These are phyloP conservation scores for Steinernema feltiae DNA, from an alignment of 1,140 invertebrate species.

Conservation along the genomic window DNA sequence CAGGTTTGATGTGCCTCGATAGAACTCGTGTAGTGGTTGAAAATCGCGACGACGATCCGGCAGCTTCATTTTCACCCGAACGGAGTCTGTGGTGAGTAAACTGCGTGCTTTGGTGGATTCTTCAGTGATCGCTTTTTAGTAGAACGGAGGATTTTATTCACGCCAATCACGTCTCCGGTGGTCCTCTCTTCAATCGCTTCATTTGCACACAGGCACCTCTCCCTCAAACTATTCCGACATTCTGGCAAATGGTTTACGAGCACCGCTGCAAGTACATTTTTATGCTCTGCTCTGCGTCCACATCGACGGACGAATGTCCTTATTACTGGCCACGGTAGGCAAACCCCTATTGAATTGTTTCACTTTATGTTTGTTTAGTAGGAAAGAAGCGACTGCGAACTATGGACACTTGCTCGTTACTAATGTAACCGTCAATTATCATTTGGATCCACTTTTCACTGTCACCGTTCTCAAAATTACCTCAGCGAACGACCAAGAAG, in stretches of 20 bases:
- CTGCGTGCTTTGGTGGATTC: neutral
- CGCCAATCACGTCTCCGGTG: slow-evolving; percentile 48
- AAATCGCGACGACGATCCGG: slow-evolving; percentile 18
- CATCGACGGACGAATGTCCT: slow-evolving; percentile 36
- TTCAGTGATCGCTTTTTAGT: slow-evolving; percentile 24
- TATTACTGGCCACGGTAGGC: slow-evolving; percentile 53
- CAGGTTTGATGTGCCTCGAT: slow-evolving; percentile 23
- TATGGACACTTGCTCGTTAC: slow-evolving; percentile 40
- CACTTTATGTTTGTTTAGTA: slow-evolving; percentile 32
- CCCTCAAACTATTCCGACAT: slow-evolving; percentile 48
- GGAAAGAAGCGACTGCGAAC: slow-evolving; percentile 28
- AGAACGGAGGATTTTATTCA: slow-evolving; percentile 54
- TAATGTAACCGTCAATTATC: slow-evolving; percentile 44
- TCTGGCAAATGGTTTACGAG: slow-evolving; percentile 44
- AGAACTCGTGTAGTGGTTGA: slow-evolving; percentile 15
- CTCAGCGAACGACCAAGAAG: slow-evolving; percentile 28
- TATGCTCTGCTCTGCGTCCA: slow-evolving; percentile 18
- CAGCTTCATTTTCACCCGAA: slow-evolving; percentile 17
- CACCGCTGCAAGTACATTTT: slow-evolving; percentile 43
- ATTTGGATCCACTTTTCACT: slow-evolving; percentile 46
- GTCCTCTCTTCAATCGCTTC: slow-evolving; percentile 57
- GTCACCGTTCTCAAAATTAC: slow-evolving; percentile 41
- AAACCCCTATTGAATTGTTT: slow-evolving; percentile 25
- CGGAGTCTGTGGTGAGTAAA: slow-evolving; percentile 8
- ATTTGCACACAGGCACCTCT: slow-evolving; percentile 60